Percentiles rank a stretch among this genome's conserved stretches.
Conservation (phyloP, 2,113 vertebrate species). For the Gymnocephalus cernua region DNA sequence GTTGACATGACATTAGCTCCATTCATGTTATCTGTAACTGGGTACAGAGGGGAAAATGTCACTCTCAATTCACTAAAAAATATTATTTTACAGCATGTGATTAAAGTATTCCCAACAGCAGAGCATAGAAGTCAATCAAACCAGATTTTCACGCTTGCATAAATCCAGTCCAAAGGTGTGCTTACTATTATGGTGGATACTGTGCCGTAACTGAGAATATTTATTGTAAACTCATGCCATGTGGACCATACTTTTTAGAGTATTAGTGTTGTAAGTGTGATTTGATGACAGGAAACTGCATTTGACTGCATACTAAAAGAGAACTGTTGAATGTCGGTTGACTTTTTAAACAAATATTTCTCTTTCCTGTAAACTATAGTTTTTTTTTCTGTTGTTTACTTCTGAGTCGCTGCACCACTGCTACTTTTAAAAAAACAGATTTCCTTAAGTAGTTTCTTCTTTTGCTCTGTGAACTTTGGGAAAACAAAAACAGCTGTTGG, state of each 20-base stretch:
- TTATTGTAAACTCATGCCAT: background rate
- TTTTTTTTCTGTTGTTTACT: constrained; percentile 6
- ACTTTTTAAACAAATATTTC: constrained; percentile 10
- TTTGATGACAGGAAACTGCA: constrained; percentile 4
- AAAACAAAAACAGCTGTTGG: constrained; percentile 60
- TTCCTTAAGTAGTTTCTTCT: constrained; percentile 50
- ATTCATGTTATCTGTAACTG: constrained; percentile 22
- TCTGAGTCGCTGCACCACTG: constrained; percentile 12
- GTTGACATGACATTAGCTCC: background rate
- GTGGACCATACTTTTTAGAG: background rate
- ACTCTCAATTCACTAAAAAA: constrained; percentile 11
- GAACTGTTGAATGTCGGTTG: constrained; percentile 4
- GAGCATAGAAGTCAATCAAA: background rate
- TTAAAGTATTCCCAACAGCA: background rate
- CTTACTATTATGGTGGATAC: background rate
- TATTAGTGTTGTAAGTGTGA: background rate
- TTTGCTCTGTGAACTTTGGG: constrained; percentile 30
- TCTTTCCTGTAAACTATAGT: constrained; percentile 5
- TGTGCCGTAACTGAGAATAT: background rate
- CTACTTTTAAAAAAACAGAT: constrained; percentile 46
- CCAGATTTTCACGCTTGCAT: background rate
- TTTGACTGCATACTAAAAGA: background rate
- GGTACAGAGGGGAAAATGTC: constrained; percentile 5
- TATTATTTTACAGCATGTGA: constrained; percentile 24
- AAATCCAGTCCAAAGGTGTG: background rate